Conservation (phyloP, 2,888 invertebrate genomes). For the Podabrus alpinus region DNA sequence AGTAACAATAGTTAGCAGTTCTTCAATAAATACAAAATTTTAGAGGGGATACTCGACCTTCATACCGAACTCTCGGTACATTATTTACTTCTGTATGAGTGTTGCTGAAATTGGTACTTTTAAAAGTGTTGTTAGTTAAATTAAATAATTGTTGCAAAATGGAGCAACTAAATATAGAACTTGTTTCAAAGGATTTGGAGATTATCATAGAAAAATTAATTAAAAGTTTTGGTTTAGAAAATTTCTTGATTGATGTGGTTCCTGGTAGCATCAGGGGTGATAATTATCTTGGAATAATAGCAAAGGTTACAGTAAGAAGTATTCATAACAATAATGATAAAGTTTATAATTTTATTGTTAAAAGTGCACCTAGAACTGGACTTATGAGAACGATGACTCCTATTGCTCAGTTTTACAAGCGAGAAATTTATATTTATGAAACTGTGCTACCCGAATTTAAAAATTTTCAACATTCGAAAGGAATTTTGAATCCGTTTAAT, state of each 20-base stretch:
- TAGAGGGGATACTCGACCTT: background rate
- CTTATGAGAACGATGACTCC: conserved; percentile 32
- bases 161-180: background rate
- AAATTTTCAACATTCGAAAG: conserved; percentile 35
- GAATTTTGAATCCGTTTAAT: conserved; percentile 29
- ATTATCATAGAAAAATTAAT: background rate
- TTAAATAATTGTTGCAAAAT: background rate
- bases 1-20: background rate
- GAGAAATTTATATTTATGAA: conserved; percentile 44
- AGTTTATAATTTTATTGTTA: conserved; percentile 40
- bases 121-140: background rate
- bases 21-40: background rate
- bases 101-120: background rate
- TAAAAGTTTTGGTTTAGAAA: background rate
- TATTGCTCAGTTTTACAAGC: conserved; percentile 33
- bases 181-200: background rate
- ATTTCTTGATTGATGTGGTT: background rate
- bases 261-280: conserved; percentile 40
- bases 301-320: conserved; percentile 28
- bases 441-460: conserved; percentile 38
- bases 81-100: background rate
- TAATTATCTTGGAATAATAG: conserved; percentile 42
- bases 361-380: conserved; percentile 38
- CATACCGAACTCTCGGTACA: background rate
- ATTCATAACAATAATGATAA: conserved; percentile 21